Base-by-base conservation (phyloP, 2,113 vertebrate species). In the Osmerus mordax region DNA sequence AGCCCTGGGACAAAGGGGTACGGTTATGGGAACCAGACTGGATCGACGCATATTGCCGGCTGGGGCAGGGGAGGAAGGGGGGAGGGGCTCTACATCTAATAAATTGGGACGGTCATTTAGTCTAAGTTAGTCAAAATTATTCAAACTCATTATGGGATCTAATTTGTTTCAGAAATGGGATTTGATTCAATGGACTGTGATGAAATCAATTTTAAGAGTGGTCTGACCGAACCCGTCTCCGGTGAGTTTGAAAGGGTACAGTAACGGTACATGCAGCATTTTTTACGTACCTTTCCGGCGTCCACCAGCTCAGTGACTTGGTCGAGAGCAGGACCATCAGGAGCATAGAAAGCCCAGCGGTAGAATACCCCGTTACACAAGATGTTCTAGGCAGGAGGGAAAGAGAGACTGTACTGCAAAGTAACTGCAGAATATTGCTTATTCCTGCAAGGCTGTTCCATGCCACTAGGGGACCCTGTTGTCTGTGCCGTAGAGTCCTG, bases 281-380 rank as follows among this genome's bases (percentile, higher is more conserved):
- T 71, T 71, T 51, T 3, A 15, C 58, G 0, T 51, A 98, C 96
- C 96, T 98, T 97, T 77, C 94, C 95, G 8, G 89, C 88, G 70
- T 98, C 92, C 76, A 98, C 94, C 59, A 98, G 91, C 62, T 80
- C 72, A 23, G 91, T 88, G 75, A 98, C 90, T 72, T 96, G 91
- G 74, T 98, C 96, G 83, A 98, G 90, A 62, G 72, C 89, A 0
- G 87, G 89, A 0, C 96, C 96, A 68, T 93, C 96, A 7, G 96
- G 89, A 74, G 87, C 84, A 73, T 95, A 98, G 84, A 98, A 96
- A 0, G 92, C 95, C 96, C 96, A 98, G 21, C 96, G 94, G 85
- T 98, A 98, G 91, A 97, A 95, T 32, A 95, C 89, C 76, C 96
- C 96, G 78, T 88, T 92, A 29, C 91, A 92, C 70, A 95, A 82